Conservation (phyloP, 2,113 vertebrate genomes). For the Enhydra lutris region DNA sequence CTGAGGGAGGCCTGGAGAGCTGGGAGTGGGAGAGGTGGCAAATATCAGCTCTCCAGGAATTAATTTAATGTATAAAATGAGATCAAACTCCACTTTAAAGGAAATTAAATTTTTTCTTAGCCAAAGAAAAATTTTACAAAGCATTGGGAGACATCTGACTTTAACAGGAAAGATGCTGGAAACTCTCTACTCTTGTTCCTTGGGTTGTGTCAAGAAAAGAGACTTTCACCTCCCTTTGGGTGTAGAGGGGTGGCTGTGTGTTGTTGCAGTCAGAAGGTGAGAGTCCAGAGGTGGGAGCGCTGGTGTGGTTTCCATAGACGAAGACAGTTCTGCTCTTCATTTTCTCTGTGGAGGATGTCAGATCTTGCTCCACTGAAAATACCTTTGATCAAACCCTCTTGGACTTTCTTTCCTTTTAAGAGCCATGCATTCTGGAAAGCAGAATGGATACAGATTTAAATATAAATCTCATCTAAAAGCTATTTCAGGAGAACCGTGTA, state of each 20-base stretch:
- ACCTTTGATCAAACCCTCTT: slow-evolving; percentile 40
- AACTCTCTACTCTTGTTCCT: not conserved
- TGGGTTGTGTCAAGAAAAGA: not conserved
- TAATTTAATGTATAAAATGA: not conserved
- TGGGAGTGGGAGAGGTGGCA: not conserved
- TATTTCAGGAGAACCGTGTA: not conserved
- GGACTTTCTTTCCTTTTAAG: slow-evolving; percentile 42
- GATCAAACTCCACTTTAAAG: not conserved
- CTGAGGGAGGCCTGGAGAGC: not conserved
- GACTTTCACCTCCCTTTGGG: not conserved
- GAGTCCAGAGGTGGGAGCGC: not conserved
- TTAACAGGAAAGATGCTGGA: not conserved
- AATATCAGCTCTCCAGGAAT: not conserved
- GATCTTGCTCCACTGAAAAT: not conserved
- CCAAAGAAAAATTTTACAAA: not conserved
- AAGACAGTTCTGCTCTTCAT: not conserved
- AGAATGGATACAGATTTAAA: slow-evolving; percentile 26
- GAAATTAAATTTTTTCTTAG: slow-evolving; percentile 18
- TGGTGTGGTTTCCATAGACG: not conserved
- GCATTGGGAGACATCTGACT: not conserved
- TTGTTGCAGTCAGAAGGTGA: not conserved
- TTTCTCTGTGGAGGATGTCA: not conserved
- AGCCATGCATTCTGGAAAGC: slow-evolving; percentile 12
- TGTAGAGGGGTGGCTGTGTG: not conserved
- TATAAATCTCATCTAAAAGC: not conserved